A percentile compares a stretch with the other conserved stretches of the same genome.
phyloP scores from a whole-genome alignment of 2,797 vertebrate genomes.

The Spinus olivaceus region DNA sequence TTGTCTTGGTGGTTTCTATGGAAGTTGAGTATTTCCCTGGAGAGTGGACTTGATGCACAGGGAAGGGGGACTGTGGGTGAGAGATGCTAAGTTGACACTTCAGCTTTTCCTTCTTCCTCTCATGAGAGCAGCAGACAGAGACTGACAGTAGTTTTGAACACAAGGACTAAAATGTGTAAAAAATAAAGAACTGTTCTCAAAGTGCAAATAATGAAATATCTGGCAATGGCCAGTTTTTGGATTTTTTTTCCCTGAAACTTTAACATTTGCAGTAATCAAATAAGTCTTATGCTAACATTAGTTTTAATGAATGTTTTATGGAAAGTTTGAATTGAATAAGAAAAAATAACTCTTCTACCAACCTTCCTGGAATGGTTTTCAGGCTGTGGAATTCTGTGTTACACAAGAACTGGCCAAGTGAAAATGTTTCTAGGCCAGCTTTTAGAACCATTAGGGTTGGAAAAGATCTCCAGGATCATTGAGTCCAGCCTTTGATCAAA shows the following conservation, averaged over 20 bases:
- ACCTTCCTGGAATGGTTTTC: fast-evolving
- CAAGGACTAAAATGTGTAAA: background rate
- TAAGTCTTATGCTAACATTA: background rate
- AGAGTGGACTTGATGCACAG: background rate
- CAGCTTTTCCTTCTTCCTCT: background rate
- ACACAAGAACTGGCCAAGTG: background rate
- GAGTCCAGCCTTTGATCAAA: background rate
- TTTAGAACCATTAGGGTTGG: background rate
- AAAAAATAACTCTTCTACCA: background rate
- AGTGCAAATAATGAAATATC: background rate
- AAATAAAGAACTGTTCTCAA: background rate
- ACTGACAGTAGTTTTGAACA: background rate
- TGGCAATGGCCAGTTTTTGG: background rate
- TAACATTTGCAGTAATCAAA: background rate
- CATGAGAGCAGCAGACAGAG: background rate
- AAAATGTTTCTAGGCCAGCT: background rate
- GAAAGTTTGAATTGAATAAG: background rate
- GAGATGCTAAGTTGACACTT: background rate
- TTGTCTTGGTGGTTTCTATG: background rate
- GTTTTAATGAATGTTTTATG: background rate
- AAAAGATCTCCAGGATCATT: background rate
- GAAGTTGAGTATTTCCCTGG: background rate
- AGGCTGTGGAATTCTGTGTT: background rate
- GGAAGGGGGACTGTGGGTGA: background rate
- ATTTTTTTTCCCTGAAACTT: background rate